Conservation (phyloP, 1,140 invertebrate genomes). For the Physella acuta region DNA sequence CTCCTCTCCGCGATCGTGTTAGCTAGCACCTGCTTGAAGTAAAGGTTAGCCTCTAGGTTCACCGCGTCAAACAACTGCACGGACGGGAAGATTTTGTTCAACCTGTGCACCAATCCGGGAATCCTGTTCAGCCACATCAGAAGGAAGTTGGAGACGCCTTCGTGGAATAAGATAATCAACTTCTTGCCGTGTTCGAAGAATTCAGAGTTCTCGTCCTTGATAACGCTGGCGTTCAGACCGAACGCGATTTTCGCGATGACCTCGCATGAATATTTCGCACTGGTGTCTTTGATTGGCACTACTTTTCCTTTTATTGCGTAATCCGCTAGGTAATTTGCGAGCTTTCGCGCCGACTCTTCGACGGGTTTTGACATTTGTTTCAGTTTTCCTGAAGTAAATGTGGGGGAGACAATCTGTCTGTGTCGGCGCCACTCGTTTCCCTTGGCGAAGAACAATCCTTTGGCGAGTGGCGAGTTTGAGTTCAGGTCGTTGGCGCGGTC, state of each 20-base stretch:
- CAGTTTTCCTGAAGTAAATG: conserved; percentile 7
- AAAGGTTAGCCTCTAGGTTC: background rate
- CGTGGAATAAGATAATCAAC: background rate
- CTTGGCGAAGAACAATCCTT: conserved; percentile 3
- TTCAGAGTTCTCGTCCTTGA: background rate
- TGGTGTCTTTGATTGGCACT: background rate
- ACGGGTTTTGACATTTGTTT: background rate
- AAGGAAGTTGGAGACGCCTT: background rate
- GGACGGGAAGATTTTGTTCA: background rate
- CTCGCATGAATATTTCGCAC: conserved; percentile 1
- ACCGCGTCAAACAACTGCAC: conserved; percentile 4
- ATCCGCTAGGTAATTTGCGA: background rate
- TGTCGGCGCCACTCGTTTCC: conserved; percentile 3
- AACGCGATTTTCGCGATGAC: conserved; percentile 19
- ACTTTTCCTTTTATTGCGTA: background rate
- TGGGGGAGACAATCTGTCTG: conserved; percentile 6
- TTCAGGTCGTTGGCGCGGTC: background rate
- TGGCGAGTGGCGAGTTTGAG: background rate
- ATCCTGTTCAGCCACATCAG: background rate
- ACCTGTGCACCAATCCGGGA: background rate
- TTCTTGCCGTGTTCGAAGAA: background rate
- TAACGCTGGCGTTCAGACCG: conserved; percentile 4
- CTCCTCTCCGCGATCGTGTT: background rate
- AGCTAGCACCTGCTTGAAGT: background rate
- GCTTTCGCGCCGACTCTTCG: background rate